Evolutionary conservation across 1,140 invertebrate genomes (phyloP).

Genomic region (Drosophila funebris): DNA sequence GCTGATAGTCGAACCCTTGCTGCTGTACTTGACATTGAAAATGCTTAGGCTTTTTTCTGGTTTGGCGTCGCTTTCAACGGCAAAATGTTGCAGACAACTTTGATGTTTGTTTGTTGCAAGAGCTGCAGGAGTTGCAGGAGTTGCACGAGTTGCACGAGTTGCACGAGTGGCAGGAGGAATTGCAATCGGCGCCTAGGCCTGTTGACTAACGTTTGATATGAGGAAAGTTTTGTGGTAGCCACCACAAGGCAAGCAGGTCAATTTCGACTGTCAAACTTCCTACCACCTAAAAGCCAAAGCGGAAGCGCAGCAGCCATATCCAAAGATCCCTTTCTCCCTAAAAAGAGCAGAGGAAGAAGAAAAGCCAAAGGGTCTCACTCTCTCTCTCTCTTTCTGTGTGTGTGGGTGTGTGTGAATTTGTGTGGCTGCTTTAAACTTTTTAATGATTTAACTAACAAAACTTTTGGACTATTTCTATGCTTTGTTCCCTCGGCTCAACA

Average conservation of each 20-base stretch:
- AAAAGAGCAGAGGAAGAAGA: slow-evolving; percentile 7
- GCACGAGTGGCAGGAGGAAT: neutral
- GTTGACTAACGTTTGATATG: slow-evolving; percentile 49
- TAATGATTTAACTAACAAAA: slow-evolving; percentile 84
- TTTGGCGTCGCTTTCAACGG: neutral
- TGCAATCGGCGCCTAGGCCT: slow-evolving; percentile 41
- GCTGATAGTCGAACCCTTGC: neutral
- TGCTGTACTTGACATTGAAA: neutral
- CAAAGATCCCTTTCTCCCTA: slow-evolving; percentile 1
- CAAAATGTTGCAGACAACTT: slow-evolving; percentile 21
- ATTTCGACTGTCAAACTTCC: slow-evolving; percentile 29
- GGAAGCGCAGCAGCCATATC: slow-evolving; percentile 31
- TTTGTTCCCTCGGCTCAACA: slow-evolving; percentile 37
- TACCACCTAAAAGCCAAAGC: slow-evolving; percentile 31
- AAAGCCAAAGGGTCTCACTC: neutral
- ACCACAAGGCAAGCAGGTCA: slow-evolving; percentile 20
- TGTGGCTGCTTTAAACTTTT: slow-evolving; percentile 79
- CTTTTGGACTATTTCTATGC: slow-evolving; percentile 64
- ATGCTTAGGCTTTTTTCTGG: neutral
- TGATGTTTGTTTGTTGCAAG: slow-evolving; percentile 13
- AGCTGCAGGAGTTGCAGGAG: slow-evolving; percentile 2
- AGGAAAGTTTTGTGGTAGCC: slow-evolving; percentile 52
- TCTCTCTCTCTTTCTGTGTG: neutral
- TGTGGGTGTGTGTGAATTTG: slow-evolving; percentile 45
- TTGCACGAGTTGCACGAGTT: neutral